Conservation (phyloP, 2,113 vertebrate genomes). For the Platichthys flesus region DNA sequence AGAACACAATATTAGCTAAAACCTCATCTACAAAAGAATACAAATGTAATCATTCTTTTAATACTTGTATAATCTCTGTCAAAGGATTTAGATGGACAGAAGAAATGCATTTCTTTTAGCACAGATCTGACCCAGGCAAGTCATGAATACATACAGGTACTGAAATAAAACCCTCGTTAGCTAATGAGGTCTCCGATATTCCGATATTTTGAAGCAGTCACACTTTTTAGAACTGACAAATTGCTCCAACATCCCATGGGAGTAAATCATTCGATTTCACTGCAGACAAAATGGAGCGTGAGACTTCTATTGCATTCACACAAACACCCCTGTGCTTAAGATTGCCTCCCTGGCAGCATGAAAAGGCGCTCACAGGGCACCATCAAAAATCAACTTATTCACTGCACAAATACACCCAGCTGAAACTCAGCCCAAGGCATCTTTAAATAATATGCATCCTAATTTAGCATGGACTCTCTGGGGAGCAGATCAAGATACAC, state of each 20-base stretch:
- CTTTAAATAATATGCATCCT: conserved; percentile 80
- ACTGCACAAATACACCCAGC: conserved; percentile 61
- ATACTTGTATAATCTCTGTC: no score
- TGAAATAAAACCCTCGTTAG: conserved; percentile 1
- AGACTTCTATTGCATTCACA: conserved; percentile 36
- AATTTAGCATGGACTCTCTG: conserved; percentile 71
- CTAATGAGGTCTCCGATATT: conserved; percentile 6
- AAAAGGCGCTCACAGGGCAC: conserved; percentile 44
- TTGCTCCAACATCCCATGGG: conserved; percentile 29
- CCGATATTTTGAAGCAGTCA: background rate
- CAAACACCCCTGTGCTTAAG: conserved; percentile 36
- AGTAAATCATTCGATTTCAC: conserved; percentile 36
- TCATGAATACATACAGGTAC: background rate
- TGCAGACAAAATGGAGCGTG: conserved; percentile 29
- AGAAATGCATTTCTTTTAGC: background rate
- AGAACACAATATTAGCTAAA: no score
- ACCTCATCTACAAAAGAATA: no score
- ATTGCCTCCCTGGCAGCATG: conserved; percentile 40
- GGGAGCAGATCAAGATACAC: conserved; percentile 70
- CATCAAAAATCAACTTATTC: conserved; percentile 68
- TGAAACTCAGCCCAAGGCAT: conserved; percentile 71
- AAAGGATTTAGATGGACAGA: no score
- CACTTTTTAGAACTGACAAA: conserved; percentile 5
- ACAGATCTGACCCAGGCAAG: background rate
- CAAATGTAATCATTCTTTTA: no score